phyloP scores from a whole-genome alignment of 2,797 vertebrate genomes.

The Characodon lateralis region DNA sequence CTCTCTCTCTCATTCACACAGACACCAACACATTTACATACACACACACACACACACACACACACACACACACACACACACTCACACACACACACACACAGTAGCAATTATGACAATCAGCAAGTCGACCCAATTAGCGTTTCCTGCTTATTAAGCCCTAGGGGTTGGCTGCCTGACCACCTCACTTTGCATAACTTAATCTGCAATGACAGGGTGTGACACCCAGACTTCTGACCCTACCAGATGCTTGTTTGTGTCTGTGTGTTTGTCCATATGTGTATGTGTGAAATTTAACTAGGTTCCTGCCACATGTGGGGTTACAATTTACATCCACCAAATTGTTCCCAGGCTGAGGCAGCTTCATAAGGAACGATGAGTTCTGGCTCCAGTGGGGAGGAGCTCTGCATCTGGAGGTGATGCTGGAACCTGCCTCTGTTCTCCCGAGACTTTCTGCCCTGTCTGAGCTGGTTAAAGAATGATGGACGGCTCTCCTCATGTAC shows the following conservation, averaged over 20 bases:
- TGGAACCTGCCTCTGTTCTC: slow-evolving; percentile 49
- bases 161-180: slow-evolving; percentile 85
- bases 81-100: slow-evolving; percentile 85
- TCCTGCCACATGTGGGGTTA: slow-evolving; percentile 89
- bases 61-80: slow-evolving; percentile 85
- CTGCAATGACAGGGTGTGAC: slow-evolving; percentile 98
- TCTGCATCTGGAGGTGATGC: slow-evolving; percentile 64
- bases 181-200: slow-evolving; percentile 98
- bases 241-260: slow-evolving; percentile 75
- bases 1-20: neutral
- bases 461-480: slow-evolving; percentile 65
- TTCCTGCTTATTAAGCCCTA: slow-evolving; percentile 88
- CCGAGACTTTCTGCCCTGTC: slow-evolving; percentile 61
- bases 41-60: slow-evolving; percentile 81
- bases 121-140: slow-evolving; percentile 88
- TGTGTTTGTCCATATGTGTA: slow-evolving; percentile 33
- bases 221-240: slow-evolving; percentile 90
- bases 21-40: neutral
- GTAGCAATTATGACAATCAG: slow-evolving; percentile 99
- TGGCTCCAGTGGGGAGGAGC: slow-evolving; percentile 63
- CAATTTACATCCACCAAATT: slow-evolving; percentile 91
- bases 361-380: slow-evolving; percentile 35
- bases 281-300: slow-evolving; percentile 80
- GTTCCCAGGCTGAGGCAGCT: slow-evolving; percentile 81
- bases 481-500: slow-evolving; percentile 69